Conservation (phyloP, 2,797 vertebrate species). For the Netta rufina region DNA sequence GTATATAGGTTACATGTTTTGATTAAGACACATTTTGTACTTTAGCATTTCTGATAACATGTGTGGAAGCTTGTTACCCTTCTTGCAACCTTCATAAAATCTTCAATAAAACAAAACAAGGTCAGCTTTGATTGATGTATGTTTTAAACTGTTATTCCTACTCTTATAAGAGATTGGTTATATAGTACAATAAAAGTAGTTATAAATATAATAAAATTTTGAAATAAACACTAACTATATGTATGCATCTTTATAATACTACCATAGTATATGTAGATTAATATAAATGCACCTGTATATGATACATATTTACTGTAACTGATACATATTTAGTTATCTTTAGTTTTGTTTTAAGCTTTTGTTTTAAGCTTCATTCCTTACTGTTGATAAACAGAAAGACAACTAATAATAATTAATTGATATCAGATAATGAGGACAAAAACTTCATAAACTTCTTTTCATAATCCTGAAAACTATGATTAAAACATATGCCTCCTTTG, state of each 20-base stretch:
- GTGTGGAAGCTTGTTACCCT: conserved; percentile 17
- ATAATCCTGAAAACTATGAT: background rate
- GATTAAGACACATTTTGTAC: conserved; percentile 50
- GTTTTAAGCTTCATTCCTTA: conserved; percentile 20
- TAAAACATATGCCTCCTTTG: background rate
- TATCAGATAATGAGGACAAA: background rate
- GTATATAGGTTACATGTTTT: conserved; percentile 72
- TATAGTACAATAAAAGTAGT: background rate
- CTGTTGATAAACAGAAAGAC: background rate
- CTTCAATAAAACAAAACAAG: conserved; percentile 13
- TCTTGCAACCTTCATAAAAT: conserved; percentile 39
- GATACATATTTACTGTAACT: background rate
- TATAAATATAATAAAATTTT: background rate
- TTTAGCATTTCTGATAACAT: background rate
- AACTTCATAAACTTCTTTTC: background rate
- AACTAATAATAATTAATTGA: background rate
- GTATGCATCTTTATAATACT: background rate
- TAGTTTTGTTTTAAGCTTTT: conserved; percentile 23
- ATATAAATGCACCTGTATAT: background rate
- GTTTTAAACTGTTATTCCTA: conserved; percentile 14
- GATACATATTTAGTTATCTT: background rate
- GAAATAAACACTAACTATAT: background rate
- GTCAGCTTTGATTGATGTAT: background rate
- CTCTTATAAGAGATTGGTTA: background rate
- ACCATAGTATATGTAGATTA: background rate